Base-by-base conservation (phyloP, 2,113 vertebrate species). In the Centropus unirufus region DNA sequence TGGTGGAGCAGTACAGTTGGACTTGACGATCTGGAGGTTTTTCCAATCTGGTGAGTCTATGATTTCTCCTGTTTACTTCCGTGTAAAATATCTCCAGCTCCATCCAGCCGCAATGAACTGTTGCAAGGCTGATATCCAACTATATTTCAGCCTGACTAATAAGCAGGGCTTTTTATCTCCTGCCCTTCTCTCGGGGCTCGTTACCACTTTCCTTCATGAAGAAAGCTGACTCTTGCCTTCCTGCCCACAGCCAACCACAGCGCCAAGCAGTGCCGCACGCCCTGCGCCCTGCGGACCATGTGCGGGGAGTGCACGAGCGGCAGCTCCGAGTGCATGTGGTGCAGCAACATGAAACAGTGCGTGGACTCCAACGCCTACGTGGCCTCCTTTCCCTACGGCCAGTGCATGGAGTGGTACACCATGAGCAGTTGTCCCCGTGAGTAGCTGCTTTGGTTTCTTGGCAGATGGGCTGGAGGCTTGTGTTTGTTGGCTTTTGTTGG, bases 291-390 rank as follows among this genome's bases (percentile, higher is more conserved):
- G 97, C 97, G 99, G 15, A 91, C 93, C 4, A 94, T 98, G 1
- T 99, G 99, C 80, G 98, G 97, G 5, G 99, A 99, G 62, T 99
- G 99, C 92, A 99, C 99, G 30, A 99, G 98, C 55, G 98, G 98
- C 98, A 99, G 98, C 98, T 99, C 99, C 0, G 99, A 99, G 97
- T 99, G 99, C 94, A 99, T 99, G 99, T 99, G 99, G 99, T 99
- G 99, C 98, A 99, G 99, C 98, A 99, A 99, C 98, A 99, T 99
- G 99, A 98, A 98, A 96, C 99, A 99, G 97, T 99, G 99, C 2
- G 99, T 99, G 15, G 99, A 99, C 97, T 99, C 99, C 79, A 99
- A 99, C 12, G 99, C 99, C 14, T 99, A 99, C 8, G 99, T 99
- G 96, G 99, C 99, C 81, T 99, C 99, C n/a, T 99, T 99, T 96